phyloP scores from a whole-genome alignment of 2,888 invertebrate species.

The Chloromyia formosa region DNA sequence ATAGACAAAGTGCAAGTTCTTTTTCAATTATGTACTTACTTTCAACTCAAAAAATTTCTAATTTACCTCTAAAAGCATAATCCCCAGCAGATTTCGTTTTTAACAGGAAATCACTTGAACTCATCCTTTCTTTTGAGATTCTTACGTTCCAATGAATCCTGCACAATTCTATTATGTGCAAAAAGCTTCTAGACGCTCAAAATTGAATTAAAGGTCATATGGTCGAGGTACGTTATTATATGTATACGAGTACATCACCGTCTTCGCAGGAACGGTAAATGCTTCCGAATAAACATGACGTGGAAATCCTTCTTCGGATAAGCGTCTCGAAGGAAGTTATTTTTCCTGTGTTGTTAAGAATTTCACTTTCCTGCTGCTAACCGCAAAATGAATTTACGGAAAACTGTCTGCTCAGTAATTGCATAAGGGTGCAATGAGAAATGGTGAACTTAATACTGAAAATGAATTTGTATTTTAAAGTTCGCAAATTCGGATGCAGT shows the following conservation, averaged over 20 bases:
- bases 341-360: slow-evolving; percentile 19
- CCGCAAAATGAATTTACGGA: background rate
- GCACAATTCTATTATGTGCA: background rate
- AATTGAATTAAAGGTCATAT: slow-evolving; percentile 40
- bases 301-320: background rate
- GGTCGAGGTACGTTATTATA: background rate
- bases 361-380: slow-evolving; percentile 1
- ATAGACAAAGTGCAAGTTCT: too few relatives aligned
- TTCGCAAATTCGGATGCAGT: too few relatives aligned
- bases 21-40: background rate
- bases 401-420: background rate
- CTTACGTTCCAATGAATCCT: background rate
- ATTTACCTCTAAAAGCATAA: slow-evolving; percentile 22
- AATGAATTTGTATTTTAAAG: slow-evolving; percentile 4
- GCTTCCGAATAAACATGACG: too few relatives aligned
- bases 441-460: background rate
- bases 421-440: background rate
- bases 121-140: background rate
- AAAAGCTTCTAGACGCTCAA: slow-evolving; percentile 35
- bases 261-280: too few relatives aligned
- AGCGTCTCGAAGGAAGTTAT: background rate
- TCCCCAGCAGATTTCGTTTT: slow-evolving; percentile 2
- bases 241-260: background rate
- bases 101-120: slow-evolving; percentile 27
- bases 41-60: slow-evolving; percentile 15